Evolutionary conservation across 2,797 vertebrate genomes (phyloP).

Genomic region (Lutra lutra): DNA sequence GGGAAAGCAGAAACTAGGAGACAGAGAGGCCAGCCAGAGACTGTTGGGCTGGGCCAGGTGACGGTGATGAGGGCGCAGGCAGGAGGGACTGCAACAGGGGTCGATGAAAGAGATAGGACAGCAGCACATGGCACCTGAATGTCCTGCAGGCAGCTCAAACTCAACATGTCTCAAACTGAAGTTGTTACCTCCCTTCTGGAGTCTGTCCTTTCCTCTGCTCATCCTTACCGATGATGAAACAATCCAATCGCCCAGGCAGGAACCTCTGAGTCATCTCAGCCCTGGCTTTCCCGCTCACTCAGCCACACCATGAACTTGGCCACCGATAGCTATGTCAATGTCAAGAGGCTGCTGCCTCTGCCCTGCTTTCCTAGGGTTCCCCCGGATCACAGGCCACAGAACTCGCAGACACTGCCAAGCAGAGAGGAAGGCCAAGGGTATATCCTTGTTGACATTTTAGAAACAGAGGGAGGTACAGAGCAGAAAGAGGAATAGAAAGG

Average conservation of each 20-base stretch:
- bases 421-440: neutral
- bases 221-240: neutral
- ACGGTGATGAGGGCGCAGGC: neutral
- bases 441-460: neutral
- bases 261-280: neutral
- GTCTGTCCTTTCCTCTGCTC: neutral
- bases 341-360: neutral
- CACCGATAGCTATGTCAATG: neutral
- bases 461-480: neutral
- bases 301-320: neutral
- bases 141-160: constrained; percentile 1
- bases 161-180: neutral
- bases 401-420: no score
- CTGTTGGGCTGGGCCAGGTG: neutral
- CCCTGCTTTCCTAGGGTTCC: neutral
- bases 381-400: neutral
- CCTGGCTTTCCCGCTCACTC: neutral
- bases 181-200: neutral
- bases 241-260: neutral
- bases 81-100: neutral
- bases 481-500: neutral
- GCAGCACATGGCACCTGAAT: neutral
- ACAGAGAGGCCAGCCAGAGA: neutral
- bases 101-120: neutral
- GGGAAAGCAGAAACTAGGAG: neutral